Evolutionary conservation across 2,797 vertebrate species (phyloP).

Genomic region (Argya squamiceps): DNA sequence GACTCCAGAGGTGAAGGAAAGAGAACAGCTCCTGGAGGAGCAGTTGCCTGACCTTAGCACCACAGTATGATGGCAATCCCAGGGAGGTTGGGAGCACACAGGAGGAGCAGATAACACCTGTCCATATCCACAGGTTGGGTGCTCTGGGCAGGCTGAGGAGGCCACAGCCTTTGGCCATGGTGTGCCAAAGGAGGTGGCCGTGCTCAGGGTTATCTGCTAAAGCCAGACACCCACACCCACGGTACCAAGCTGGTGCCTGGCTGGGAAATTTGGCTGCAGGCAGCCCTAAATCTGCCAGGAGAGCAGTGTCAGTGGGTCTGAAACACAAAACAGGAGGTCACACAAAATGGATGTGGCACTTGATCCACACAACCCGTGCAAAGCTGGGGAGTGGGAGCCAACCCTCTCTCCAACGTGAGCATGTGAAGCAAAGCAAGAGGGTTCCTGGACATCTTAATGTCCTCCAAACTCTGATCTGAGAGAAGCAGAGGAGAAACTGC

Average conservation of each 20-base stretch:
- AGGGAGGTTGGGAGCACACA: neutral
- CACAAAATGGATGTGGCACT: neutral
- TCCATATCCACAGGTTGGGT: neutral
- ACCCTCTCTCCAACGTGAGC: rapidly evolving
- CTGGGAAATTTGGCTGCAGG: neutral
- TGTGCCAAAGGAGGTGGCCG: neutral
- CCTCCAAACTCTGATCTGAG: neutral
- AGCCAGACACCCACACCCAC: neutral
- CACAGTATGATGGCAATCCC: neutral
- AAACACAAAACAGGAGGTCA: neutral
- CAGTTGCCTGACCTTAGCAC: neutral
- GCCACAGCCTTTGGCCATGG: neutral
- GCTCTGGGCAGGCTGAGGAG: neutral
- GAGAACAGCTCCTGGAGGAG: neutral
- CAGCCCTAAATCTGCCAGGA: neutral
- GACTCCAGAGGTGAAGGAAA: neutral
- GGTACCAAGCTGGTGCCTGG: neutral
- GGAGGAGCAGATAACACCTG: neutral
- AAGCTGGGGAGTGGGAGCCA: neutral
- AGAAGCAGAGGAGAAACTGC: neutral
- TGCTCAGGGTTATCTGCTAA: neutral
- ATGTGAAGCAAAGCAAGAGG: neutral
- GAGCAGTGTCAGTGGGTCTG: neutral
- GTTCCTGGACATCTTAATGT: neutral
- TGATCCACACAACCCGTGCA: neutral